Evolutionary conservation across 2,113 vertebrate genomes (phyloP).

Genomic region (Arizona elegans): DNA sequence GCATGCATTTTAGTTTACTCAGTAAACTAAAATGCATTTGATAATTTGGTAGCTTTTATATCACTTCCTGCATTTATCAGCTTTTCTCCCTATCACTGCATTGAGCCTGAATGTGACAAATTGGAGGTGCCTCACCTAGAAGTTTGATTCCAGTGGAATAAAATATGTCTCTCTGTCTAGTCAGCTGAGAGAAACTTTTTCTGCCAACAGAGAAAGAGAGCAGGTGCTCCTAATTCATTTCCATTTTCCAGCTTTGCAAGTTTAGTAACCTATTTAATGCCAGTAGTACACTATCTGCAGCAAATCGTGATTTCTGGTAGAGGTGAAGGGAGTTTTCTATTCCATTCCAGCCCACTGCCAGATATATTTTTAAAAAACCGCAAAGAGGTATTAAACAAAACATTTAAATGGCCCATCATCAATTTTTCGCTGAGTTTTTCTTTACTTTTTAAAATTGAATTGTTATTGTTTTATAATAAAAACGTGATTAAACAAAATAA

Average conservation of each 20-base stretch:
- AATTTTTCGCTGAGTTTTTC: neutral
- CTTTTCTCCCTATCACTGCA: neutral
- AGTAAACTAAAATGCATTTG: neutral
- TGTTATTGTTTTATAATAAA: neutral
- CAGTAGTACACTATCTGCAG: constrained; percentile 52
- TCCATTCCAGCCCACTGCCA: too few relatives aligned
- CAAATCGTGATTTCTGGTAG: neutral
- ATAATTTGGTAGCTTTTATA: neutral
- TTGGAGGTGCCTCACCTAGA: constrained; percentile 24
- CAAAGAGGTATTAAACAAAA: neutral
- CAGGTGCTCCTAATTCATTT: constrained; percentile 72
- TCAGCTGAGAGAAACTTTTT: constrained; percentile 46
- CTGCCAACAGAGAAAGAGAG: constrained; percentile 66
- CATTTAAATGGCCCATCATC: neutral
- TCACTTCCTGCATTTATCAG: neutral
- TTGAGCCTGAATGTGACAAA: constrained; percentile 15
- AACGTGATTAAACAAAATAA: constrained; percentile 38
- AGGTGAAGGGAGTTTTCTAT: neutral
- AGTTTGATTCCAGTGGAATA: constrained; percentile 44
- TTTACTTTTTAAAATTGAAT: neutral
- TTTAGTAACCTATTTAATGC: constrained; percentile 64
- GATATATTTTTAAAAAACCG: too few relatives aligned
- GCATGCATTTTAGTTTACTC: neutral
- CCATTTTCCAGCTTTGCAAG: constrained; percentile 73
- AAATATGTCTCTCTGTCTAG: constrained; percentile 32